phyloP scores from a whole-genome alignment of 2,888 invertebrate species.

The Pecten maximus region DNA sequence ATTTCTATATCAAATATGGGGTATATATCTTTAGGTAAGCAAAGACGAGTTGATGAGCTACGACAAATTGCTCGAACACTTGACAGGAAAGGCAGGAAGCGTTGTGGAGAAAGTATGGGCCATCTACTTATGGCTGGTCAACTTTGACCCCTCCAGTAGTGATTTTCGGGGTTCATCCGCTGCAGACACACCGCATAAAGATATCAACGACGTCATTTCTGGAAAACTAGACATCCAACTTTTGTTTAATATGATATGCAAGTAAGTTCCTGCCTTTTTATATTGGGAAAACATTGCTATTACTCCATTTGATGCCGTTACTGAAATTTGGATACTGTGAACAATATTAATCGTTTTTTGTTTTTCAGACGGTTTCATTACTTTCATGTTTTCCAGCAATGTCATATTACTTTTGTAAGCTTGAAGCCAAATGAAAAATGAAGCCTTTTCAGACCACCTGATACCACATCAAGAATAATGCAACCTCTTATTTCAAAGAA shows the following conservation, averaged over 20 bases:
- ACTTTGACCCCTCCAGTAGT: constrained; percentile 19
- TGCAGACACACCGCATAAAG: constrained; percentile 44
- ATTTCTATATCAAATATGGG: too few species aligned
- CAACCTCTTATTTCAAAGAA: too few species aligned
- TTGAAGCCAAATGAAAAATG: too few species aligned
- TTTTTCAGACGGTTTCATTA: too few species aligned
- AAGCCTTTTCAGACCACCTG: too few species aligned
- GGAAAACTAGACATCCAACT: constrained; percentile 42
- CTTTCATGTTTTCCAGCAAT: too few species aligned
- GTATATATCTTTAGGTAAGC: not conserved
- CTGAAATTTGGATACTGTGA: too few species aligned
- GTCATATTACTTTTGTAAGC: too few species aligned
- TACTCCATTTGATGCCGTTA: too few species aligned
- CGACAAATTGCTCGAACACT: constrained; percentile 23
- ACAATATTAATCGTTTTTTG: too few species aligned
- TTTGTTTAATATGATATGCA: constrained; percentile 48
- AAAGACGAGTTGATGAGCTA: constrained; percentile 30
- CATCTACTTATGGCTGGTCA: constrained; percentile 45
- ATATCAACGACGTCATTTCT: constrained; percentile 36
- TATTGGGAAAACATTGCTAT: too few species aligned
- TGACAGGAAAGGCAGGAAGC: constrained; percentile 35
- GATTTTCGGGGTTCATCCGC: not conserved
- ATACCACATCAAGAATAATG: too few species aligned
- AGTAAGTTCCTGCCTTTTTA: constrained; percentile 11
- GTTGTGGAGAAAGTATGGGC: constrained; percentile 47